Evolutionary conservation across 2,113 vertebrate species (phyloP).

Genomic region (Ailuropoda melanoleuca): DNA sequence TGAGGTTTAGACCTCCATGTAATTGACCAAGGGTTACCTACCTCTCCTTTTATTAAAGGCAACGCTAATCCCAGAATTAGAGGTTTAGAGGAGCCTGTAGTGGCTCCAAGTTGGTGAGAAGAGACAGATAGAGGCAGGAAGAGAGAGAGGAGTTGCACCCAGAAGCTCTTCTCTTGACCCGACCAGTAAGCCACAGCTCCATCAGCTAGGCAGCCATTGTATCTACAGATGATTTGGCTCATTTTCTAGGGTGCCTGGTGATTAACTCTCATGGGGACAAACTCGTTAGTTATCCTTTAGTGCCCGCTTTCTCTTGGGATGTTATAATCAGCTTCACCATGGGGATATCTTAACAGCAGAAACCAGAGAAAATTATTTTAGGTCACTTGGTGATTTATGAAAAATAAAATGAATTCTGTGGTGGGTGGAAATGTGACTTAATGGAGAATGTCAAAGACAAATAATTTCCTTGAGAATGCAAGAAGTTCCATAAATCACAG

Average conservation of each 20-base stretch:
- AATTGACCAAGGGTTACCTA: neutral
- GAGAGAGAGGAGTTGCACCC: neutral
- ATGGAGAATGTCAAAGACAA: neutral
- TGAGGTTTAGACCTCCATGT: neutral
- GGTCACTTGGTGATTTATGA: neutral
- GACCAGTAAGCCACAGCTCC: neutral
- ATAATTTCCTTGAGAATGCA: neutral
- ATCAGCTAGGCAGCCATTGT: neutral
- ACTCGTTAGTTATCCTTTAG: neutral
- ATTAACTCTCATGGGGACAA: neutral
- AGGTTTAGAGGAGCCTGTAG: neutral
- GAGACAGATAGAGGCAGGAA: neutral
- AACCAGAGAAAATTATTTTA: slow-evolving; percentile 4
- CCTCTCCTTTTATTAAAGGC: neutral
- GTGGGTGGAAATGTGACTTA: slow-evolving; percentile 20
- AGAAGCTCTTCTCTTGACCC: neutral
- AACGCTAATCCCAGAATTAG: neutral
- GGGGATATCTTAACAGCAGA: neutral
- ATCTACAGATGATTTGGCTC: neutral
- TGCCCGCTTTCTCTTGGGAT: neutral
- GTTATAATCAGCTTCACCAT: neutral
- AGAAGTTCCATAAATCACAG: neutral
- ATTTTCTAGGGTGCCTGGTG: neutral
- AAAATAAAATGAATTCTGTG: neutral
- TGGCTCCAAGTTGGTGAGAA: neutral